Percentiles rank a stretch among this genome's conserved stretches.
Evolutionary conservation across 2,797 vertebrate species (phyloP).

Genomic region (Aphelocoma californica): DNA sequence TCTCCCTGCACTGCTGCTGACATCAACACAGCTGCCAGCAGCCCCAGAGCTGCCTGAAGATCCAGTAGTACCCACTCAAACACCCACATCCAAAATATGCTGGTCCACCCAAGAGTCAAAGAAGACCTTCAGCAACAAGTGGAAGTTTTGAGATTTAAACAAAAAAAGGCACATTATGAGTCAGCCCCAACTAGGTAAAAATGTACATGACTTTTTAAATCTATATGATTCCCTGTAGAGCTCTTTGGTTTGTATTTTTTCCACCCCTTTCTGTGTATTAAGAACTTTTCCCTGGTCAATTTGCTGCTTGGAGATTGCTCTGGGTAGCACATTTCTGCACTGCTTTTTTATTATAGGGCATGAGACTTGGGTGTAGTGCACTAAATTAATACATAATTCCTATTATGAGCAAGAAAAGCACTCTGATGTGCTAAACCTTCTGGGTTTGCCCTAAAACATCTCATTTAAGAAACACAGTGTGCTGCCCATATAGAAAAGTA

Average conservation of each 20-base stretch:
- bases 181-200: not conserved
- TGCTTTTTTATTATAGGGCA: not conserved
- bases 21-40: not conserved
- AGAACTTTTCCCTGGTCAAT: not conserved
- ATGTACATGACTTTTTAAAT: not conserved
- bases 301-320: not conserved
- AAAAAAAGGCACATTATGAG: not conserved
- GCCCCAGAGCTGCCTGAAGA: not conserved
- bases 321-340: not conserved
- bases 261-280: not conserved
- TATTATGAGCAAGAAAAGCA: not conserved
- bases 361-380: not conserved
- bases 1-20: not conserved
- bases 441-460: not conserved
- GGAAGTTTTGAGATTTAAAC: not conserved
- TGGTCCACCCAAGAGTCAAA: not conserved
- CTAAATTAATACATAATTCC: not conserved
- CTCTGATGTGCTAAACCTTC: not conserved
- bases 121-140: not conserved
- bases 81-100: accelerated
- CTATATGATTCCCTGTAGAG: not conserved
- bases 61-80: accelerated
- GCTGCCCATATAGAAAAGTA: not conserved
- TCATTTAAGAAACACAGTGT: not conserved
- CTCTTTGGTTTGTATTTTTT: not conserved